Evolutionary conservation across 1,140 invertebrate species (phyloP), one percentile per base, ranked within the genome.

Genomic region (Parapsyche elsis): DNA sequence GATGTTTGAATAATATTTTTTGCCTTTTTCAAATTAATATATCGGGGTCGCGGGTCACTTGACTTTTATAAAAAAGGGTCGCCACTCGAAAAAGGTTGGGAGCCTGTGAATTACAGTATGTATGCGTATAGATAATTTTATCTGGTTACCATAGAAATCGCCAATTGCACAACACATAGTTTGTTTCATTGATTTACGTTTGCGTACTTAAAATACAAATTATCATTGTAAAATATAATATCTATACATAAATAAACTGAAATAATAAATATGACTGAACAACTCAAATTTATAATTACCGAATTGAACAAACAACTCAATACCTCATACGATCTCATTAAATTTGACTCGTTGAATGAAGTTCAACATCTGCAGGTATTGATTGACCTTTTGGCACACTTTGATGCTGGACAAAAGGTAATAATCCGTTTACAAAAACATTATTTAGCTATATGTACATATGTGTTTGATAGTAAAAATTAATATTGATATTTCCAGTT

Each of bases 311-410:
- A 94, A 84, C 88, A 91, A 64, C 91, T 96, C 83, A 92, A 91
- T 73, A 94, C 93, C 84, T 94, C 92, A 84, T 95, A 94, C 83
- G 96, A 95, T 84, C 87, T 96, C 71, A 95, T 97, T 83, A 94
- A 93, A 79, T 96, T 96, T 88, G 95, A 96, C 89, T 91, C 93
- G n/a, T 86, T 96, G 59, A 91, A 91, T 79, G 91, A 93, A 26
- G 92, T 94, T 73, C 92, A 94, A 84, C 87, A 96, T 64, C 85
- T 96, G 67, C 95, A 97, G 88, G 89, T 94, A 84, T 84, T 90
- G 46, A 84, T 89, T 44, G 88, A 90, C 84, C 84, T 90, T 45
- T 83, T 90, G 5, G 86, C 85, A n/a, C 84, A 85, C 76, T 88
- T 88, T 70, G 87, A 87, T 84, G 87, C 88, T 75, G 88, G 87